phyloP scores from a whole-genome alignment of 2,888 invertebrate species.

The Plagodis pulveraria region DNA sequence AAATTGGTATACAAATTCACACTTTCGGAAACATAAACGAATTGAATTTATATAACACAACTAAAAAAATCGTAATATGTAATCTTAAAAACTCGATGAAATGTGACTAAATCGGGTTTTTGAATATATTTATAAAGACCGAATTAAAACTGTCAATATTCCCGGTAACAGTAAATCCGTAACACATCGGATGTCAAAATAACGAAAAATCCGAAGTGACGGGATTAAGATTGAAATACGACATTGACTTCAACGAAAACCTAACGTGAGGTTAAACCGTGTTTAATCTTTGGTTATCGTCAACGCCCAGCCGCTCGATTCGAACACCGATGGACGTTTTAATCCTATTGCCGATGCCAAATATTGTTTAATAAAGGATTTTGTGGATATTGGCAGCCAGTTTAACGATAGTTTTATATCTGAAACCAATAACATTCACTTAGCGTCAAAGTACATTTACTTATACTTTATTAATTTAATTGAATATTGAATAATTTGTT shows the following conservation, averaged over 20 bases:
- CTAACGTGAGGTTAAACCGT: conserved; percentile 66
- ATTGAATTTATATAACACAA: no score
- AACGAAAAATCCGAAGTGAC: conserved; percentile 30
- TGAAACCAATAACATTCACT: neutral
- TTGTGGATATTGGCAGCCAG: conserved; percentile 23
- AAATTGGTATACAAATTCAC: no score
- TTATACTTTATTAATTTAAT: no score
- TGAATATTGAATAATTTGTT: no score
- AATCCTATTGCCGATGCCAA: conserved; percentile 62
- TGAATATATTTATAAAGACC: conserved; percentile 7
- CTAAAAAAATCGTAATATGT: neutral
- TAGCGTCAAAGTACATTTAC: no score
- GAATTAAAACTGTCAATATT: conserved; percentile 21
- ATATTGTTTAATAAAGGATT: conserved; percentile 37
- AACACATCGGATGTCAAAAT: conserved; percentile 27
- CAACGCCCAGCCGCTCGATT: conserved; percentile 65
- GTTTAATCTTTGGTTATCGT: conserved; percentile 78
- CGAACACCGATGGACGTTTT: conserved; percentile 67
- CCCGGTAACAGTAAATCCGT: conserved; percentile 18
- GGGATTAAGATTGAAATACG: conserved; percentile 54
- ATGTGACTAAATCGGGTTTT: neutral
- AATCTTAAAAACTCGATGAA: neutral
- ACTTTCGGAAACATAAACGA: no score
- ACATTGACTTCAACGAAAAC: conserved; percentile 48
- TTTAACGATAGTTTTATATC: conserved; percentile 13